Conservation (phyloP, 2,113 vertebrate genomes). For the Protomyctophum bolini region DNA sequence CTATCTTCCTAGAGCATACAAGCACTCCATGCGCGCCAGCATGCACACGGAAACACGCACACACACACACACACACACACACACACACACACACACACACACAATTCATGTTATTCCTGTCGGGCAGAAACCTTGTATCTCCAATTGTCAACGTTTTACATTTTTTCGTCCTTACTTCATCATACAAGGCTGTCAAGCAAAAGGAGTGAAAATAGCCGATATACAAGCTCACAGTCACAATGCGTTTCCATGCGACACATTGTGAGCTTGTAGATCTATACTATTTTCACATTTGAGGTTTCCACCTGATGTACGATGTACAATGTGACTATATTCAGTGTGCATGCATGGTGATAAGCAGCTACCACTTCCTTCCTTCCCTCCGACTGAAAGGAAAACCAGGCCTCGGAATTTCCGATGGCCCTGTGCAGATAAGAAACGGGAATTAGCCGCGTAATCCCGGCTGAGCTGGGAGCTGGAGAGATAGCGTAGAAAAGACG, state of each 20-base stretch:
- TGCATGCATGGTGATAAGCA: constrained; percentile 6
- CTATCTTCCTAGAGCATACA: constrained; percentile 5
- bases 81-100: neutral
- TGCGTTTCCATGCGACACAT: too few species aligned
- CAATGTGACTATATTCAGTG: neutral
- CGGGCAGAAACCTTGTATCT: too few species aligned
- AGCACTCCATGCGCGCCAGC: neutral
- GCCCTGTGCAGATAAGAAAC: constrained; percentile 47
- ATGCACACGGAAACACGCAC: neutral
- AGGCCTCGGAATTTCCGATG: constrained; percentile 35
- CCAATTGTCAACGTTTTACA: too few species aligned
- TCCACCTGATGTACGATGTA: too few species aligned
- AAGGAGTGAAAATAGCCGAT: too few species aligned
- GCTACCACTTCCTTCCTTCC: constrained; percentile 15
- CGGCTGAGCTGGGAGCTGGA: constrained; percentile 23
- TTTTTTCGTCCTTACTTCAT: too few species aligned
- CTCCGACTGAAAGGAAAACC: constrained; percentile 6
- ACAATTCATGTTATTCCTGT: too few species aligned
- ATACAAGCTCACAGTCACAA: too few species aligned
- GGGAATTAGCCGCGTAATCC: constrained; percentile 49
- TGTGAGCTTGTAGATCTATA: too few species aligned
- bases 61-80: neutral
- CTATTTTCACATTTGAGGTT: too few species aligned
- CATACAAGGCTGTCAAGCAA: too few species aligned
- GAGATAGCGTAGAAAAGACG: constrained; percentile 9